These are phyloP conservation scores for Pantelozetes paolii DNA, from an alignment of 2,888 invertebrate species.

Conservation along the genomic window DNA sequence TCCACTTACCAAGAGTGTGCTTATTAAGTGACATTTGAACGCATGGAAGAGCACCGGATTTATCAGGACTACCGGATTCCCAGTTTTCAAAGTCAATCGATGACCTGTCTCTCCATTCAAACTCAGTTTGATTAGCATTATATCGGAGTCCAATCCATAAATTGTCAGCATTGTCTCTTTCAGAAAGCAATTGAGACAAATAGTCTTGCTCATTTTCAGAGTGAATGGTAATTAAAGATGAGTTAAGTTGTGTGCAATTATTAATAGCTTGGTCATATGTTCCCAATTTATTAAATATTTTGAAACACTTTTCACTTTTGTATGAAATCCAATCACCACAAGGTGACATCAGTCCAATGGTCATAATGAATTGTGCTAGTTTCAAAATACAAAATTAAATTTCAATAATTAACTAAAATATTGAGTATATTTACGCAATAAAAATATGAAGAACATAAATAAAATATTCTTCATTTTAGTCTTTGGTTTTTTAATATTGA, in stretches of 20 bases:
- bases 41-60: background rate
- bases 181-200: background rate
- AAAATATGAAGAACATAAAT: too few species aligned
- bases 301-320: background rate
- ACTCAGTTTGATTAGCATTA: background rate
- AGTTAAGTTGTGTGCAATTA: background rate
- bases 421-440: too few species aligned
- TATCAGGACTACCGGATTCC: background rate
- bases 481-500: too few species aligned
- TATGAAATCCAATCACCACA: background rate
- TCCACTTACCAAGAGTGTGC: background rate
- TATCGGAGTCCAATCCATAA: background rate
- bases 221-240: background rate
- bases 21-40: background rate
- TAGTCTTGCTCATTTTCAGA: background rate
- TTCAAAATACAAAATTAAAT: too few species aligned
- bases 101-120: background rate
- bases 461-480: too few species aligned
- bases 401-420: too few species aligned
- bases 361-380: too few species aligned
- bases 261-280: background rate
- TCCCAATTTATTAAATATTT: background rate
- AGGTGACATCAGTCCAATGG: too few species aligned
- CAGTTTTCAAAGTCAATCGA: background rate
- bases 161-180: background rate